These are phyloP conservation scores for Nomada fucata DNA, from an alignment of 2,888 invertebrate species.

Conservation along the genomic window DNA sequence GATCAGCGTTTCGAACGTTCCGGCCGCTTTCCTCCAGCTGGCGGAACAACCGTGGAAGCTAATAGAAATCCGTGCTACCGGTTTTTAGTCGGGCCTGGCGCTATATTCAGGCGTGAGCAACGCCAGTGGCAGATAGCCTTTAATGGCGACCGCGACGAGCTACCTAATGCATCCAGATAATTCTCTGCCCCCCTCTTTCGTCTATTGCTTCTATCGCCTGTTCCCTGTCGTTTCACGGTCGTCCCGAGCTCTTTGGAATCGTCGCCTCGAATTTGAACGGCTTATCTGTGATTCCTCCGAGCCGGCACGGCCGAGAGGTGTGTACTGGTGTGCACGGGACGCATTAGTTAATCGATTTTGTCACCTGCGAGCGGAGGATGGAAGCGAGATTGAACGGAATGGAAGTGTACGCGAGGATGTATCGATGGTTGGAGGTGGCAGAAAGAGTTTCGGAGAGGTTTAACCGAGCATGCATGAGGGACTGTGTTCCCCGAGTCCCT, in stretches of 20 bases:
- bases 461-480: slow-evolving; percentile 58
- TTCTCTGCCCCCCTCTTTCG: slow-evolving; percentile 46
- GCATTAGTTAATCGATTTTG: slow-evolving; percentile 43
- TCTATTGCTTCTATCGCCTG: background rate
- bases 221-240: slow-evolving; percentile 61
- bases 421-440: slow-evolving; percentile 49
- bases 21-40: slow-evolving; percentile 39
- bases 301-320: slow-evolving; percentile 54
- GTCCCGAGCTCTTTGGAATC: slow-evolving; percentile 33
- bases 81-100: slow-evolving; percentile 61
- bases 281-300: slow-evolving; percentile 67
- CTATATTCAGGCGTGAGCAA: slow-evolving; percentile 78
- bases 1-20: slow-evolving; percentile 44
- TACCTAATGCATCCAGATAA: slow-evolving; percentile 79
- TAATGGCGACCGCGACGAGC: slow-evolving; percentile 75
- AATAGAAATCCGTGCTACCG: slow-evolving; percentile 69
- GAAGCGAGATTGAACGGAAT: no score
- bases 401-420: slow-evolving; percentile 20
- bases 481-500: slow-evolving; percentile 20
- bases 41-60: slow-evolving; percentile 27
- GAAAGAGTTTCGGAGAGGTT: slow-evolving; percentile 37
- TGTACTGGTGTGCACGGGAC: slow-evolving; percentile 39
- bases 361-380: slow-evolving; percentile 55
- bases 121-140: slow-evolving; percentile 76
- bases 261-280: slow-evolving; percentile 28